phyloP scores from a whole-genome alignment of 2,113 vertebrate species.

The Lepus americanus region DNA sequence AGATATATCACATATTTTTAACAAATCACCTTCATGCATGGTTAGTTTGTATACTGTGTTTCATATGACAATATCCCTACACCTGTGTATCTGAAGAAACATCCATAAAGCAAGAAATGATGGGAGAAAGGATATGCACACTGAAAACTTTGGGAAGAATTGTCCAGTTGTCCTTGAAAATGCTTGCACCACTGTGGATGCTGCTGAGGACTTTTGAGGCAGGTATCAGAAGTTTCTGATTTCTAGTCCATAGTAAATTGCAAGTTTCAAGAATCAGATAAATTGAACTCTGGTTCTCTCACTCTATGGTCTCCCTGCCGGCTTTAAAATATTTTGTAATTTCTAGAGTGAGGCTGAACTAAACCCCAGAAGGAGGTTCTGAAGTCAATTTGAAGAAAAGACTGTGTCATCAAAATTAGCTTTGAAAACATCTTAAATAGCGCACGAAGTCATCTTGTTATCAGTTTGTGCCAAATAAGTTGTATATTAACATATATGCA shows the following conservation, averaged over 20 bases:
- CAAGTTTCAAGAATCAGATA: neutral
- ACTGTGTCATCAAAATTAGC: neutral
- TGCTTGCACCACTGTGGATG: neutral
- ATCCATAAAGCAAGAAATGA: neutral
- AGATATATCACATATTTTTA: neutral
- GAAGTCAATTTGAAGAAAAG: neutral
- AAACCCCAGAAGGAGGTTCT: neutral
- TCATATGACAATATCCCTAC: no score
- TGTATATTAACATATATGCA: neutral
- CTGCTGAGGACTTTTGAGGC: neutral
- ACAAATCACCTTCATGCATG: neutral
- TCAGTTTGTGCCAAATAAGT: neutral
- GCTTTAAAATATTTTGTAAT: neutral
- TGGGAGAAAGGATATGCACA: neutral
- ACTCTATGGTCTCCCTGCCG: neutral
- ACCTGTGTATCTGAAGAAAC: neutral
- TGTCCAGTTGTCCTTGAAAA: neutral
- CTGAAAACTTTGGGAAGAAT: neutral
- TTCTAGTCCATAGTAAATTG: neutral
- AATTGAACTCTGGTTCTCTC: neutral
- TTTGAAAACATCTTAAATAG: neutral
- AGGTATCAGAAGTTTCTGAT: neutral
- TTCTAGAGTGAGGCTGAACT: neutral
- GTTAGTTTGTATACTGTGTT: neutral
- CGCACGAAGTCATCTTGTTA: neutral